Conservation (phyloP, 2,888 invertebrate genomes). For the Macropis europaea region DNA sequence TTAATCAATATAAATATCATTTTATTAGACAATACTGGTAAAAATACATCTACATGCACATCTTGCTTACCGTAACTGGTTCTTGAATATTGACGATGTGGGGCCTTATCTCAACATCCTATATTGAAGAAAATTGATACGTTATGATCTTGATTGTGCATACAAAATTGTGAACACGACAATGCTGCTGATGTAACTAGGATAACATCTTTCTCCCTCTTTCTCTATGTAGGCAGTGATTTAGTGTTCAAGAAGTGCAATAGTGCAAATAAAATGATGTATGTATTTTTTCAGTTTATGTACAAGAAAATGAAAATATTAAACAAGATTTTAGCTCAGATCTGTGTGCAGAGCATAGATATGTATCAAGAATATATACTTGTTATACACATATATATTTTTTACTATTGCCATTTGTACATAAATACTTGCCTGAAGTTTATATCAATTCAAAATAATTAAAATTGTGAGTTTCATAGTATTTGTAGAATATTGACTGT, state of each 20-base stretch:
- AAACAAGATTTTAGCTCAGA: background rate
- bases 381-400: background rate
- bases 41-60: slow-evolving; percentile 20
- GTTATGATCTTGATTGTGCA: slow-evolving; percentile 46
- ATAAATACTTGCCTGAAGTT: background rate
- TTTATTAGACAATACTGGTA: background rate
- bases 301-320: background rate
- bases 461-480: background rate
- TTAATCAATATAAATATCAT: background rate
- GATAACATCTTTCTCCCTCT: slow-evolving; percentile 52
- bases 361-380: background rate
- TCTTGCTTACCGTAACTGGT: slow-evolving; percentile 68
- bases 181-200: slow-evolving; percentile 39
- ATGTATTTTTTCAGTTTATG: background rate
- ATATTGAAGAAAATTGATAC: slow-evolving; percentile 58
- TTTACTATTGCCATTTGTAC: background rate
- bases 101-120: slow-evolving; percentile 72
- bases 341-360: background rate
- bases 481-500: background rate
- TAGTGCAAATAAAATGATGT: slow-evolving; percentile 16
- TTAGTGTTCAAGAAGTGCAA: slow-evolving; percentile 5
- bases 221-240: slow-evolving; percentile 26
- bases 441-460: background rate
- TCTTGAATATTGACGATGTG: slow-evolving; percentile 66
- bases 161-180: slow-evolving; percentile 28